Conservation (phyloP, 2,888 invertebrate genomes). For the Hemaris fuciformis region DNA sequence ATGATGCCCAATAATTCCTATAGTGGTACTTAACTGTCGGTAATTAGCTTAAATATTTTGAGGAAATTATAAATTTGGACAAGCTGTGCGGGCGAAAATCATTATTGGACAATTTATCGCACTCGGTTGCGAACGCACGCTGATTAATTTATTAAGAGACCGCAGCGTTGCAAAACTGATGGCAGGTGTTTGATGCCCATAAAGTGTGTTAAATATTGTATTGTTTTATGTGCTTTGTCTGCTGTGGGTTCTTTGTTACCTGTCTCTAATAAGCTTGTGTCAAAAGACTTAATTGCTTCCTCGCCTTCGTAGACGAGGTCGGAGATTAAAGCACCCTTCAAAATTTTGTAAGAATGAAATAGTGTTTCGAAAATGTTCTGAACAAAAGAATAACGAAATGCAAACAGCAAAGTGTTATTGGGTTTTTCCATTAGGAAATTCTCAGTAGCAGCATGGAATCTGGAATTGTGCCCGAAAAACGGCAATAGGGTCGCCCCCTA, state of each 20-base stretch:
- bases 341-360: not conserved
- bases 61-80: conserved; percentile 55
- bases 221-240: not conserved
- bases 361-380: not conserved
- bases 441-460: too few species aligned
- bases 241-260: not conserved
- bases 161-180: conserved; percentile 52
- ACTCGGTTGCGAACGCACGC: conserved; percentile 57
- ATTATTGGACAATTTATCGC: conserved; percentile 65
- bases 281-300: not conserved
- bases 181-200: not conserved
- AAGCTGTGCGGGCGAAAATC: conserved; percentile 56
- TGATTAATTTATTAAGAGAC: conserved; percentile 69
- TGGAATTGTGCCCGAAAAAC: too few species aligned
- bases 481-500: too few species aligned
- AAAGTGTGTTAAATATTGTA: not conserved
- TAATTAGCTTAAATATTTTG: conserved; percentile 41
- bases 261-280: not conserved
- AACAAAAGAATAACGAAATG: too few species aligned
- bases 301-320: not conserved
- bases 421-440: not conserved
- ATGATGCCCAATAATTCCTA: conserved; percentile 33
- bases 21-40: conserved; percentile 25
- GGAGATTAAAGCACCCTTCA: not conserved
- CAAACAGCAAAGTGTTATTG: not conserved